phyloP scores from a whole-genome alignment of 2,113 vertebrate genomes.

The Dolichotis patagonum region DNA sequence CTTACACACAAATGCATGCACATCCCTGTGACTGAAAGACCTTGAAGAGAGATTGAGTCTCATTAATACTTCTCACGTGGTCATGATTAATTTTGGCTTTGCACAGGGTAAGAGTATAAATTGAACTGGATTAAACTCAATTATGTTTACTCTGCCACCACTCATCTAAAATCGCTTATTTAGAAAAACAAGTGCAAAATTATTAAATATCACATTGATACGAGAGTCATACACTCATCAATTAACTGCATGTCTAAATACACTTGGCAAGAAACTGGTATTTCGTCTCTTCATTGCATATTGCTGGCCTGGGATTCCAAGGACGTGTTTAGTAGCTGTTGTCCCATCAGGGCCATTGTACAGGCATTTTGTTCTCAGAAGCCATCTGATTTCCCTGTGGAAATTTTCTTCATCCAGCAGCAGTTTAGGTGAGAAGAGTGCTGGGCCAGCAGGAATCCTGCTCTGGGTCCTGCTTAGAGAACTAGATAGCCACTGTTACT shows the following conservation, averaged over 20 bases:
- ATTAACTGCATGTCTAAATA: neutral
- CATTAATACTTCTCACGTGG: conserved; percentile 7
- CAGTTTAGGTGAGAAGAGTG: neutral
- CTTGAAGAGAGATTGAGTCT: neutral
- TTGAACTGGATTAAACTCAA: neutral
- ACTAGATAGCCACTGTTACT: neutral
- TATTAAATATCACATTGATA: neutral
- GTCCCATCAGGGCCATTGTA: neutral
- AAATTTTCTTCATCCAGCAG: neutral
- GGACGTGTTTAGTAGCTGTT: neutral
- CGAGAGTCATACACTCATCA: neutral
- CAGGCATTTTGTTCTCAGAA: neutral
- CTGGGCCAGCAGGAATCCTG: neutral
- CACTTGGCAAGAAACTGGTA: neutral
- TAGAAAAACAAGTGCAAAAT: conserved; percentile 5
- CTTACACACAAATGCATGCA: neutral
- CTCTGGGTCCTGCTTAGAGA: neutral
- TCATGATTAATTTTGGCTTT: neutral
- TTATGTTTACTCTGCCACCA: neutral
- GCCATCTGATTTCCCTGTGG: conserved; percentile 24
- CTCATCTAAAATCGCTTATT: neutral
- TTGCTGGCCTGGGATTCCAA: neutral
- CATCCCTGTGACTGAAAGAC: neutral
- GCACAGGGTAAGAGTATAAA: neutral
- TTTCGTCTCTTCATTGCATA: neutral